Percentiles rank a stretch among this genome's conserved stretches.
Conservation (phyloP, 2,113 vertebrate species). For the Sterrhoptilus dennistouni region DNA sequence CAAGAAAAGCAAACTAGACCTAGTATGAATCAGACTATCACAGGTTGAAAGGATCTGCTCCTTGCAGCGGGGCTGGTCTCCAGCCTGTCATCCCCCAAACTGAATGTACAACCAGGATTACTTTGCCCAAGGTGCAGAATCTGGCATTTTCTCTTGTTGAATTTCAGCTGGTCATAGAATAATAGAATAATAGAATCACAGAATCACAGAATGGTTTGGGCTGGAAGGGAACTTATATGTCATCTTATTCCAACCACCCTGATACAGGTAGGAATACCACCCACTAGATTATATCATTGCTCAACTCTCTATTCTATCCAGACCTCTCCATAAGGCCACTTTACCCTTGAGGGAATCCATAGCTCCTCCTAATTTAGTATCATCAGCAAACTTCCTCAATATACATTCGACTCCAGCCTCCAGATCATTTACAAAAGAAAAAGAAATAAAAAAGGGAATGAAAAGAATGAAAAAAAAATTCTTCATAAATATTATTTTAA, state of each 20-base stretch:
- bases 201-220: background rate
- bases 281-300: background rate
- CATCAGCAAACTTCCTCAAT: background rate
- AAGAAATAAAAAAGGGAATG: background rate
- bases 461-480: background rate
- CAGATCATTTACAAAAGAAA: background rate
- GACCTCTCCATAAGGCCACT: background rate
- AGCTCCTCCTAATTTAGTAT: background rate
- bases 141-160: background rate
- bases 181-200: background rate
- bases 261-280: background rate
- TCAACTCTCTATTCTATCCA: background rate
- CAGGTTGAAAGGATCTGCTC: background rate
- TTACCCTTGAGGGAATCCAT: background rate
- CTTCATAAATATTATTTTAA: background rate
- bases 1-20: background rate
- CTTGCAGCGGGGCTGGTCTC: background rate
- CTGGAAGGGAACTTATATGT: background rate
- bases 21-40: background rate
- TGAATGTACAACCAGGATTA: background rate
- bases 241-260: background rate
- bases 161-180: background rate
- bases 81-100: fast-evolving
- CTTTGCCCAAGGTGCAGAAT: background rate
- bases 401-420: fast-evolving